These are phyloP conservation scores for Rhombomys opimus DNA, from an alignment of 2,113 vertebrate genomes.

Conservation along the genomic window DNA sequence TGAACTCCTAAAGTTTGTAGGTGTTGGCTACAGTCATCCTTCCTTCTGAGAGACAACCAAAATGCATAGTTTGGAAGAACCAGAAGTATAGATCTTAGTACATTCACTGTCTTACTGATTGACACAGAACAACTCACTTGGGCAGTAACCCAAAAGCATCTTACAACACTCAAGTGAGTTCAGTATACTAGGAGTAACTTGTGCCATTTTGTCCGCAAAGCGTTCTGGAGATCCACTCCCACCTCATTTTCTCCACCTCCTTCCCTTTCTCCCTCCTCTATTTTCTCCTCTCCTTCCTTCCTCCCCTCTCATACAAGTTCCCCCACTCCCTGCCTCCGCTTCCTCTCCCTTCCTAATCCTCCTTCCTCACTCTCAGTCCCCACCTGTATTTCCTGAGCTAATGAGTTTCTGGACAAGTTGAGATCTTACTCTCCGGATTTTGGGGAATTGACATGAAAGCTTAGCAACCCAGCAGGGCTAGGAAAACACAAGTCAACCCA, in stretches of 20 bases:
- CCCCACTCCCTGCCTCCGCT: background rate
- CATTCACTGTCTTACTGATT: background rate
- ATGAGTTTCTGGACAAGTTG: slow-evolving; percentile 21
- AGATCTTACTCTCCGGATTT: background rate
- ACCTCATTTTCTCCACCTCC: background rate
- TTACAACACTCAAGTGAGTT: background rate
- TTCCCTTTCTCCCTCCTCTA: too few species aligned
- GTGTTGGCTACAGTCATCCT: background rate
- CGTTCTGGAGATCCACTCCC: background rate
- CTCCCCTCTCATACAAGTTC: background rate
- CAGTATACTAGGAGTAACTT: background rate
- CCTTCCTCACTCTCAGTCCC: background rate
- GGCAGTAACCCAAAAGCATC: background rate
- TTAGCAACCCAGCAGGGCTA: background rate
- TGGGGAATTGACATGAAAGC: background rate
- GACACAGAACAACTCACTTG: background rate
- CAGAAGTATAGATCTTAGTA: background rate
- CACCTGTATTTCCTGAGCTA: background rate
- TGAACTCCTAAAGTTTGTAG: background rate
- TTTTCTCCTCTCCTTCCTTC: background rate
- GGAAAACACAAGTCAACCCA: background rate
- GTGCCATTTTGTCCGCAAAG: background rate
- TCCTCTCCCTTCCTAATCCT: background rate
- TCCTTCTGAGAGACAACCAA: background rate
- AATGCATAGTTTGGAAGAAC: background rate